A percentile compares a stretch with the other conserved stretches of the same genome.
Conservation (phyloP, 2,113 vertebrate species). For the Micronisus gabar region DNA sequence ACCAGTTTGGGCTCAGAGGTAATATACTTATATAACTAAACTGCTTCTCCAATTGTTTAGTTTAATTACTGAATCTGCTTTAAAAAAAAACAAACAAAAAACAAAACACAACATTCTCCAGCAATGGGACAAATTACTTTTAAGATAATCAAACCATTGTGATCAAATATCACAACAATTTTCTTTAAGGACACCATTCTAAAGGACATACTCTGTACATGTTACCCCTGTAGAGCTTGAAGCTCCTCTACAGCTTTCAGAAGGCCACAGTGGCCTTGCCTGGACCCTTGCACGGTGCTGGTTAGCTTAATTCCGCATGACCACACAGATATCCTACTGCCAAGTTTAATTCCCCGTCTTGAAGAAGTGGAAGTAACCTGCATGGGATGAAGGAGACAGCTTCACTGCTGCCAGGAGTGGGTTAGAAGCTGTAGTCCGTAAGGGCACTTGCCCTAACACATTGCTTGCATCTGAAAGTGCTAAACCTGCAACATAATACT, state of each 20-base stretch:
- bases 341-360: not conserved
- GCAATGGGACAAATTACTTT: not conserved
- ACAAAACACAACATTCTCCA: not conserved
- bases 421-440: not conserved
- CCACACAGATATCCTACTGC: not conserved
- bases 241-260: not conserved
- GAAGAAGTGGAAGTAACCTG: not conserved
- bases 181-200: not conserved
- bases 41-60: not conserved
- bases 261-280: not conserved
- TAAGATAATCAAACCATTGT: not conserved
- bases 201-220: too few relatives aligned
- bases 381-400: not conserved
- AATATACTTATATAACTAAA: not conserved
- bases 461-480: not conserved
- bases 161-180: not conserved
- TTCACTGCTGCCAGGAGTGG: not conserved
- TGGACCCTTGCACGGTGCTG: not conserved
- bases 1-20: not conserved
- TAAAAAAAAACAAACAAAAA: not conserved
- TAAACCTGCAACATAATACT: not conserved
- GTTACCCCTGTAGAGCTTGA: accelerated
- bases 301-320: not conserved
- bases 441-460: not conserved
- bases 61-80: not conserved